Conservation (phyloP, 2,113 vertebrate species). For the Platysteira castanea region DNA sequence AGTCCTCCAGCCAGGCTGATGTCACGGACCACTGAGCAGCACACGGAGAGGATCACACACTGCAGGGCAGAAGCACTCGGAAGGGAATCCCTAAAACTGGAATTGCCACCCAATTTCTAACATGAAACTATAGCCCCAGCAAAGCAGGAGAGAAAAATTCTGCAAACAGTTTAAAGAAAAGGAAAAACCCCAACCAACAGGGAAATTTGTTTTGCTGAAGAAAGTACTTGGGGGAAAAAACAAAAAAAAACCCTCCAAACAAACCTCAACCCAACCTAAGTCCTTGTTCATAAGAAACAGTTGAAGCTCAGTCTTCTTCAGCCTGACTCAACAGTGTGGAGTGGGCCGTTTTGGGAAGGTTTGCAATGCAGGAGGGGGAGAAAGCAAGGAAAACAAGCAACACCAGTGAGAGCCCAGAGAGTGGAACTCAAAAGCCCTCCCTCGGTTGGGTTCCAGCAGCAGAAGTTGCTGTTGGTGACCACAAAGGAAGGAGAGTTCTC, state of each 20-base stretch:
- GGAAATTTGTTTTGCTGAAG: background rate
- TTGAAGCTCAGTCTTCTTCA: background rate
- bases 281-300: background rate
- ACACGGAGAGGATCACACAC: fast-evolving
- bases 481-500: background rate
- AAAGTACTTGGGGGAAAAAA: fast-evolving
- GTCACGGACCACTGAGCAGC: background rate
- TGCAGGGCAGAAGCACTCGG: background rate
- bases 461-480: background rate
- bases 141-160: background rate
- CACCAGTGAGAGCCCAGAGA: background rate
- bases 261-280: background rate
- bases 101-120: background rate
- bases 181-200: background rate
- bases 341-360: background rate
- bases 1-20: background rate
- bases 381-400: background rate
- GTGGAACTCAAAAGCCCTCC: background rate
- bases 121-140: background rate
- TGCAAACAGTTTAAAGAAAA: background rate
- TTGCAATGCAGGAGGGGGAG: background rate
- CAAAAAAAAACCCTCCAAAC: background rate
- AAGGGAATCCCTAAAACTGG: background rate
- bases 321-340: background rate
- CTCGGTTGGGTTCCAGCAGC: background rate